These are phyloP conservation scores for Desmophyllum pertusum DNA, from an alignment of 92 coral and sea anemone species.

Conservation along the genomic window DNA sequence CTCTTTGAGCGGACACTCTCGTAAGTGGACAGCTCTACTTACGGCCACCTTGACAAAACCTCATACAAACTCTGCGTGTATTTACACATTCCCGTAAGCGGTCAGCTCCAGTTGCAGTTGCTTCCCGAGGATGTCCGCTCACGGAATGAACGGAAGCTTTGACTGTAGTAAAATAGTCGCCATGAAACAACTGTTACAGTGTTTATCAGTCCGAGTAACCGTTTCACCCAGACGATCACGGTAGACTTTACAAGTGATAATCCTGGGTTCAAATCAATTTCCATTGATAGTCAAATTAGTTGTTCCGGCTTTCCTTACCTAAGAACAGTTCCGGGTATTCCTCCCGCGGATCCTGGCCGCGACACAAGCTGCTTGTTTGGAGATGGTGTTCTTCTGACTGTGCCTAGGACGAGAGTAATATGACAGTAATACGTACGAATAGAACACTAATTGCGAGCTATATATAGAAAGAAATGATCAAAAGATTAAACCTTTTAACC, in stretches of 20 bases:
- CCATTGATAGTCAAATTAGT: not conserved
- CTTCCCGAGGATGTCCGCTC: too few relatives aligned
- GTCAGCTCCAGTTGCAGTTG: too few relatives aligned
- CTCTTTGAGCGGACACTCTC: too few relatives aligned
- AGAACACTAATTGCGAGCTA: too few relatives aligned
- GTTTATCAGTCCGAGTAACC: too few relatives aligned
- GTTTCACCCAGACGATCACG: too few relatives aligned
- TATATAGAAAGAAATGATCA: not conserved
- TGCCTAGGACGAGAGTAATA: conserved; percentile 33
- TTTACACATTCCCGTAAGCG: too few relatives aligned
- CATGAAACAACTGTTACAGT: not conserved
- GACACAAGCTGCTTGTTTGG: conserved; percentile 63
- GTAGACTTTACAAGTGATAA: too few relatives aligned
- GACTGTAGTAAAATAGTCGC: not conserved
- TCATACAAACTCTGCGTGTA: too few relatives aligned
- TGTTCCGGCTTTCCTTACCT: conserved; percentile 18
- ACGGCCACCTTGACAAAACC: too few relatives aligned
- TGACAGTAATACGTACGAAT: not conserved
- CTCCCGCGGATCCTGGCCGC: conserved; percentile 72
- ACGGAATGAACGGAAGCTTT: too few relatives aligned
- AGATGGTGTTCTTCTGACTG: conserved; percentile 75
- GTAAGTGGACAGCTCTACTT: too few relatives aligned
- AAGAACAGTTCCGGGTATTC: conserved; percentile 59
- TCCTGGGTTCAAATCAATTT: not conserved
- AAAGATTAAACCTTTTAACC: not conserved